A percentile compares a stretch with the other conserved stretches of the same genome.
These are phyloP conservation scores for Drosophila nr. medialis DNA, from an alignment of 2,888 invertebrate species.

Conservation along the genomic window DNA sequence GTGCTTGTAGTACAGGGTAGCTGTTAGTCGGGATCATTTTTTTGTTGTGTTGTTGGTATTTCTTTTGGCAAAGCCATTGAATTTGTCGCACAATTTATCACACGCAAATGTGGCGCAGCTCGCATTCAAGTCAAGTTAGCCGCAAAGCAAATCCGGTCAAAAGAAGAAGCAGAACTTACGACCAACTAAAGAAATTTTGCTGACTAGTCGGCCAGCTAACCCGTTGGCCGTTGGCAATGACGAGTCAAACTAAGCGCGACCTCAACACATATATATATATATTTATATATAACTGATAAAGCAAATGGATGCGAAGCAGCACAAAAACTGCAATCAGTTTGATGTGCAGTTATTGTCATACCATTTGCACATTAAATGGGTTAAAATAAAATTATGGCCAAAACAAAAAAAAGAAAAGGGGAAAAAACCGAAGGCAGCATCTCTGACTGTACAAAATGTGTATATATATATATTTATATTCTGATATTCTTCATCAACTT, in stretches of 20 bases:
- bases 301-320: not conserved
- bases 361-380: not conserved
- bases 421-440: not conserved
- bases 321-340: slow-evolving; percentile 8
- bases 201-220: slow-evolving; percentile 33
- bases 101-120: slow-evolving; percentile 49
- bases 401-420: not conserved
- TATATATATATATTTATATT: not conserved
- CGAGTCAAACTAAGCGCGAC: slow-evolving; percentile 20
- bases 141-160: slow-evolving; percentile 37
- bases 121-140: slow-evolving; percentile 51
- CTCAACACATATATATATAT: slow-evolving; percentile 12
- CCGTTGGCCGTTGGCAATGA: slow-evolving; percentile 22
- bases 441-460: not conserved
- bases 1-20: not conserved
- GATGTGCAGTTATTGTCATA: slow-evolving; percentile 1
- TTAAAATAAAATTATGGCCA: not conserved
- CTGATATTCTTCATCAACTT: not conserved
- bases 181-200: slow-evolving; percentile 16
- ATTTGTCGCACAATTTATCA: slow-evolving; percentile 61
- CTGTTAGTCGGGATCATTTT: not conserved
- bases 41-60: not conserved
- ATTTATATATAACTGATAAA: not conserved
- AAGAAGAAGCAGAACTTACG: slow-evolving; percentile 14
- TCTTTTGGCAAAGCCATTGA: slow-evolving; percentile 29